Evolutionary conservation across 2,797 vertebrate genomes (phyloP).

Genomic region (Acanthurus tractus): DNA sequence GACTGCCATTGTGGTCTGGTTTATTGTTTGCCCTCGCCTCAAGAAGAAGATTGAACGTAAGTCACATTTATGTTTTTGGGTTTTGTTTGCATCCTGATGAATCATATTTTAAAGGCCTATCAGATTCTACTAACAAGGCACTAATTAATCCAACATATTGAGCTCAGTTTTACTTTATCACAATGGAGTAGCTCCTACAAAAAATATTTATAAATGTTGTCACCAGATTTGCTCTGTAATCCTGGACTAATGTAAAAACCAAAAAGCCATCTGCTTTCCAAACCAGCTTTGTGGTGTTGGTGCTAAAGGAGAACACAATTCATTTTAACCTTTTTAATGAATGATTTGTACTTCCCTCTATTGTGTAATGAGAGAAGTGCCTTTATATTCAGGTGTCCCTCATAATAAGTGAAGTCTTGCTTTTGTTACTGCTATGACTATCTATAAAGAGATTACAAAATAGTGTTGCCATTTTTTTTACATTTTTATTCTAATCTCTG

Average conservation of each 20-base stretch:
- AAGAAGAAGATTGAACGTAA: slow-evolving; percentile 98
- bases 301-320: not conserved
- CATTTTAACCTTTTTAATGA: not conserved
- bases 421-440: not conserved
- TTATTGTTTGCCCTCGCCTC: slow-evolving; percentile 94
- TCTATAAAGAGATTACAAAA: no score
- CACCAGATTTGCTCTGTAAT: slow-evolving; percentile 47
- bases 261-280: slow-evolving; percentile 5
- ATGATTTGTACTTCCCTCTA: slow-evolving; percentile 8
- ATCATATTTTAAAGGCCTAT: slow-evolving; percentile 7
- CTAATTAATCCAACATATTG: slow-evolving; percentile 56
- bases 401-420: not conserved
- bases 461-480: not conserved
- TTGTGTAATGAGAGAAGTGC: not conserved
- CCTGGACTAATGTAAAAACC: slow-evolving; percentile 44
- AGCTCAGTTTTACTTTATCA: slow-evolving; percentile 18
- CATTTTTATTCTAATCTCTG: not conserved
- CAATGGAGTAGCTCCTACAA: slow-evolving; percentile 34
- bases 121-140: slow-evolving; percentile 13
- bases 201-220: slow-evolving; percentile 42
- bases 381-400: slow-evolving; percentile 7
- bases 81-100: slow-evolving; percentile 5
- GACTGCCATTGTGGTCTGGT: slow-evolving; percentile 94
- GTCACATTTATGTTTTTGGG: slow-evolving; percentile 64
- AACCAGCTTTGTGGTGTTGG: not conserved